Conservation (phyloP, 2,113 vertebrate species). For the Guaruba guarouba region DNA sequence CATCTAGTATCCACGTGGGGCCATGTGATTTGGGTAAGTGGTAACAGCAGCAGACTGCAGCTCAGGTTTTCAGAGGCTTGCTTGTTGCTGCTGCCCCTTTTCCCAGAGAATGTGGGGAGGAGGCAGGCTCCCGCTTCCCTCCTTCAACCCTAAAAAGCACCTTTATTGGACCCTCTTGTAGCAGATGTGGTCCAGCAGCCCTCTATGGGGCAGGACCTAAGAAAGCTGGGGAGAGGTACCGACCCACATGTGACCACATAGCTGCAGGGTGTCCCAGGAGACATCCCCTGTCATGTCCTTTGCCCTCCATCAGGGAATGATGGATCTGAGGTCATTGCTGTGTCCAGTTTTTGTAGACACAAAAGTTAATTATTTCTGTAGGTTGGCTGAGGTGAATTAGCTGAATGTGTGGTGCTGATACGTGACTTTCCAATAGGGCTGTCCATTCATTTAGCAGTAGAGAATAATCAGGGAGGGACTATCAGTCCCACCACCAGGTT, state of each 20-base stretch:
- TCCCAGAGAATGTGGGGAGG: neutral
- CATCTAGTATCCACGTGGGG: accelerated
- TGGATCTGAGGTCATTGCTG: neutral
- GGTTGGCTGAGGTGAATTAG: neutral
- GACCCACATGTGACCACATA: neutral
- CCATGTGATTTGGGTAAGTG: neutral
- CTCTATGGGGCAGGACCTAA: neutral
- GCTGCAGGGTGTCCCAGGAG: neutral
- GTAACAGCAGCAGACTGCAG: neutral
- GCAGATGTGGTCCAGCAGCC: neutral
- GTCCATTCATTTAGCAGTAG: neutral
- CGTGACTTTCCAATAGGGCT: neutral
- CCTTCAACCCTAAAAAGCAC: neutral
- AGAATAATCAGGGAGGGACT: neutral
- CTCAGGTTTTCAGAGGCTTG: neutral
- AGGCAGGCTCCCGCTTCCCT: neutral
- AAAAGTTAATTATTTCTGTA: neutral
- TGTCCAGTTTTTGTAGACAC: neutral
- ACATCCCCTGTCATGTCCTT: neutral
- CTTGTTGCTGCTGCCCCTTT: neutral
- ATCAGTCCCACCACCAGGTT: neutral
- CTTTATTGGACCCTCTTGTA: neutral
- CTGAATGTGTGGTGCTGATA: neutral
- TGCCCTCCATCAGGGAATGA: neutral
- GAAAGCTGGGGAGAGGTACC: neutral